These are phyloP conservation scores for Pseudopipra pipra DNA, from an alignment of 2,113 vertebrate genomes.

Conservation along the genomic window DNA sequence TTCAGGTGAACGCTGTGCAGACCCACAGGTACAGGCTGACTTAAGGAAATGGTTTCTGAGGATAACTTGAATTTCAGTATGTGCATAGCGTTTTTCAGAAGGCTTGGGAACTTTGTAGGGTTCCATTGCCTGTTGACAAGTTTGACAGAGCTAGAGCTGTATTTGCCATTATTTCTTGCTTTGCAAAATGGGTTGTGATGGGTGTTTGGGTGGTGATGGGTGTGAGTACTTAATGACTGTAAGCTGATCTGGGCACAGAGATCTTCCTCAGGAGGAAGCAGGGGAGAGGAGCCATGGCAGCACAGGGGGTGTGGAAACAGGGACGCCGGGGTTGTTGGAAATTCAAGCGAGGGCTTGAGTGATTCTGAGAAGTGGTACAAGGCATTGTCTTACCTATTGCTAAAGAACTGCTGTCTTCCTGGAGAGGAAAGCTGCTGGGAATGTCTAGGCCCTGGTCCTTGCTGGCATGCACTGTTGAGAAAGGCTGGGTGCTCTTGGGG, in stretches of 20 bases:
- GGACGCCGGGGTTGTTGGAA: background rate
- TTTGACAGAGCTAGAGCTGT: background rate
- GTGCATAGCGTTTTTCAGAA: background rate
- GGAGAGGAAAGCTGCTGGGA: background rate
- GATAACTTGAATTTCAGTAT: background rate
- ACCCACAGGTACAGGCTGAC: background rate
- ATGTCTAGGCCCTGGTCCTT: no score
- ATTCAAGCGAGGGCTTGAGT: background rate
- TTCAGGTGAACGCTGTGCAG: background rate
- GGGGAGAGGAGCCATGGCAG: background rate
- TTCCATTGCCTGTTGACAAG: background rate
- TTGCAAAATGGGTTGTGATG: background rate
- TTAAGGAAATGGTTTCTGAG: background rate
- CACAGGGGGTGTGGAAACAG: background rate
- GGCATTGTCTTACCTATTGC: background rate
- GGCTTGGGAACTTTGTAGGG: background rate
- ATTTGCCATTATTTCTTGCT: background rate
- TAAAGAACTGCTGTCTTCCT: background rate
- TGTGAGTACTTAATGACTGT: background rate
- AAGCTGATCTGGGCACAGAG: background rate
- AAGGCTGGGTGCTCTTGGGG: background rate
- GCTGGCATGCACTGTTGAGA: background rate
- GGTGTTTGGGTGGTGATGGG: background rate
- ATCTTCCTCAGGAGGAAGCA: background rate
- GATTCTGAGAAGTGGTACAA: background rate